Evolutionary conservation across 2,113 vertebrate genomes (phyloP).

Genomic region (Oophaga pumilio): DNA sequence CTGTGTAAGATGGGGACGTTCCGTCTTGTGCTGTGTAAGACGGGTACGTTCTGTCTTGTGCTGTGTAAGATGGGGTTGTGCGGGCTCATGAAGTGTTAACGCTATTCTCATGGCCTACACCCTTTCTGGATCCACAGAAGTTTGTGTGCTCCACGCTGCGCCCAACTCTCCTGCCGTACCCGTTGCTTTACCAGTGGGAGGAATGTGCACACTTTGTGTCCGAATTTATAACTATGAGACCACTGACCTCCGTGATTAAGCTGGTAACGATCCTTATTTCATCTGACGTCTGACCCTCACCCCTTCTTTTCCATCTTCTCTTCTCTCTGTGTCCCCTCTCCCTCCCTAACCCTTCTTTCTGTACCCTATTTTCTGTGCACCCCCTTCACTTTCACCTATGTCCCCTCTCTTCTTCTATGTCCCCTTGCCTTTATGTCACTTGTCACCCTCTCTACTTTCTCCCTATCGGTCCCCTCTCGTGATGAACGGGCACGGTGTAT

Average conservation of each 20-base stretch:
- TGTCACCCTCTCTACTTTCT: no score
- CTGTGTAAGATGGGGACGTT: no score
- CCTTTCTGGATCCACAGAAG: slow-evolving; percentile 74
- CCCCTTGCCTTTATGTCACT: no score
- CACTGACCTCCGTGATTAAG: slow-evolving; percentile 72
- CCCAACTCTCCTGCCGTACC: slow-evolving; percentile 72
- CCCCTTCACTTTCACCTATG: no score
- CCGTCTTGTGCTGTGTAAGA: no score
- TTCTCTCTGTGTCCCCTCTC: neutral
- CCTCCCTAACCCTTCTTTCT: neutral
- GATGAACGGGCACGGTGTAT: no score
- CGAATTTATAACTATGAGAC: slow-evolving; percentile 79
- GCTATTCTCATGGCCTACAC: neutral
- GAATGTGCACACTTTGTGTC: slow-evolving; percentile 83
- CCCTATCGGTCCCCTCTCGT: no score
- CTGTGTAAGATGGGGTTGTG: no score
- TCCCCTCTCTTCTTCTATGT: no score
- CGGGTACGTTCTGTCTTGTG: no score
- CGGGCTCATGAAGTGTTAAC: no score
- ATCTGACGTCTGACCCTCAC: neutral
- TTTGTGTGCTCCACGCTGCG: slow-evolving; percentile 87
- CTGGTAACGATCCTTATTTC: slow-evolving; percentile 69
- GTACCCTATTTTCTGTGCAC: no score
- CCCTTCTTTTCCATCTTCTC: neutral
- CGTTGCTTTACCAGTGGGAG: slow-evolving; percentile 81